phyloP scores from a whole-genome alignment of 1,140 invertebrate genomes.

The Papilio xuthus region DNA sequence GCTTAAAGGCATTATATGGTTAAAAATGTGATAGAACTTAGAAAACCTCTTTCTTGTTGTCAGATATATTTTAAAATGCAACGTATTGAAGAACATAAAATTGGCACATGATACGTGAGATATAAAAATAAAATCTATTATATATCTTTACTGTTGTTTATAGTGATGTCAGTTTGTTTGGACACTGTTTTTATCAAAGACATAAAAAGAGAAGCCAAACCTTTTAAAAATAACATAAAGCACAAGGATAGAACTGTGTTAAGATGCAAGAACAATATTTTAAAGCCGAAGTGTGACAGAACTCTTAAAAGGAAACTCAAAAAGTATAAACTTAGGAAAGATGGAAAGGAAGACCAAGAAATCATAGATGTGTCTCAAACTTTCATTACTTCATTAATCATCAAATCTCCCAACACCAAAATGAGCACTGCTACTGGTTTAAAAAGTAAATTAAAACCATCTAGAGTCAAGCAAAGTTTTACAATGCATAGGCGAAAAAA shows the following conservation, averaged over 20 bases:
- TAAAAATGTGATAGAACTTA: not conserved
- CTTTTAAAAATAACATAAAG: constrained; percentile 41
- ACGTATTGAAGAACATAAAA: not conserved
- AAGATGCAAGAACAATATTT: constrained; percentile 61
- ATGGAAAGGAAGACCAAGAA: constrained; percentile 72
- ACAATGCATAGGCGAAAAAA: constrained; percentile 66
- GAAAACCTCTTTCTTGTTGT: not conserved
- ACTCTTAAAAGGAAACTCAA: constrained; percentile 66
- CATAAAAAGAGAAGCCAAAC: constrained; percentile 34
- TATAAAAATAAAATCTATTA: constrained; percentile 2
- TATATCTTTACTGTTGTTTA: not conserved
- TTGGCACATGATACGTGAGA: constrained; percentile 11
- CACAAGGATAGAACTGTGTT: constrained; percentile 49
- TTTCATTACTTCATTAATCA: constrained; percentile 57
- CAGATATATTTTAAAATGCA: constrained; percentile 2
- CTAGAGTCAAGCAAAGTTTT: constrained; percentile 63
- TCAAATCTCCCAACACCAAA: constrained; percentile 62
- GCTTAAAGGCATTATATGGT: not conserved
- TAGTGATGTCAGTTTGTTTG: constrained; percentile 51
- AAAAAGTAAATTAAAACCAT: constrained; percentile 45
- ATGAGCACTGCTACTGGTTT: constrained; percentile 33
- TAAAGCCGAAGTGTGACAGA: constrained; percentile 60
- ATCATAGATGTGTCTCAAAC: constrained; percentile 68
- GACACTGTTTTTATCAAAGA: constrained; percentile 34
- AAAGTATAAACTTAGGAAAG: constrained; percentile 70